Evolutionary conservation across 2,888 invertebrate genomes (phyloP).

Genomic region (Ennomos quercinarius): DNA sequence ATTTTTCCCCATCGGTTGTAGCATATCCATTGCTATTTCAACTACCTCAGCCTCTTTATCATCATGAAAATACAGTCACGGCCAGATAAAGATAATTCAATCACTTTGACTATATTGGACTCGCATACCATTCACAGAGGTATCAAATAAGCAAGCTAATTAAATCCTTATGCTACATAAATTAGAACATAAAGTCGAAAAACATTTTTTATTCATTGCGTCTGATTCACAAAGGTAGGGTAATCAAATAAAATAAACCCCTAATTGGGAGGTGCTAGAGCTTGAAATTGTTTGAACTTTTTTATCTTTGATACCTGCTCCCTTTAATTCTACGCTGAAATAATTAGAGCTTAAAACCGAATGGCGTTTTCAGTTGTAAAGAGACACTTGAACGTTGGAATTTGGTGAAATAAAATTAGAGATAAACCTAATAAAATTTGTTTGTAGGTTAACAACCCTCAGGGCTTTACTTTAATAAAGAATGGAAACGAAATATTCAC

Average conservation of each 20-base stretch:
- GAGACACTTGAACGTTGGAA: slow-evolving; percentile 1
- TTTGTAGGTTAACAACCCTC: too few species aligned
- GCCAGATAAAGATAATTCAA: slow-evolving; percentile 57
- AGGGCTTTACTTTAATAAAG: too few species aligned
- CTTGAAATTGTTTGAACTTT: slow-evolving; percentile 2
- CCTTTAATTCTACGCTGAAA: background rate
- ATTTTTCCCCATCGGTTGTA: too few species aligned
- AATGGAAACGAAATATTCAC: too few species aligned
- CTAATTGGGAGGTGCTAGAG: background rate
- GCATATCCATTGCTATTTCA: too few species aligned
- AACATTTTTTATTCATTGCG: background rate
- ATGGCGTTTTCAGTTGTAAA: background rate
- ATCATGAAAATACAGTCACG: slow-evolving; percentile 45
- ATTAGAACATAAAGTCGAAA: background rate
- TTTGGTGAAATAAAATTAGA: slow-evolving; percentile 12
- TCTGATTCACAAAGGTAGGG: slow-evolving; percentile 1
- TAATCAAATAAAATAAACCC: background rate
- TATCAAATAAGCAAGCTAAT: background rate
- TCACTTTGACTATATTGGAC: slow-evolving; percentile 43
- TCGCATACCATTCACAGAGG: slow-evolving; percentile 33
- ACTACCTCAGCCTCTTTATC: too few species aligned
- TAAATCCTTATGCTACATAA: background rate
- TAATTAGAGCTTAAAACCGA: slow-evolving; percentile 8
- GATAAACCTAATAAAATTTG: slow-evolving; percentile 8
- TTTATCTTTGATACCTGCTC: background rate